Evolutionary conservation across 1,140 invertebrate genomes (phyloP).

Genomic region (Hylyphantes graminicola): DNA sequence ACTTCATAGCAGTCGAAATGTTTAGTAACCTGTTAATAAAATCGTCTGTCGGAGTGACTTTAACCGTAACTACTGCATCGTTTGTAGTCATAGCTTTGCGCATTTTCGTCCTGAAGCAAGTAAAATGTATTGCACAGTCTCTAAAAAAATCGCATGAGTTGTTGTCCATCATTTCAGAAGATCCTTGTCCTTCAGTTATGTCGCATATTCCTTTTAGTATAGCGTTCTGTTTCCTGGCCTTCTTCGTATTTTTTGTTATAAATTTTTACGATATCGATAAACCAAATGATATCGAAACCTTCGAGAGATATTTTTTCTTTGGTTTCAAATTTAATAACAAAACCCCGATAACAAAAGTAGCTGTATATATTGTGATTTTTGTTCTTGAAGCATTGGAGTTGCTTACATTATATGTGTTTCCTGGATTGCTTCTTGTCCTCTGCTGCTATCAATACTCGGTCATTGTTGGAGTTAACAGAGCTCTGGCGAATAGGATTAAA

Average conservation of each 20-base stretch:
- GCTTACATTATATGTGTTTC: slow-evolving; percentile 15
- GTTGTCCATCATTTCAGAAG: neutral
- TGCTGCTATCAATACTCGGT: slow-evolving; percentile 29
- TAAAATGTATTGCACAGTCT: neutral
- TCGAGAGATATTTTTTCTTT: slow-evolving; percentile 32
- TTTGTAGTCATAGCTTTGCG: neutral
- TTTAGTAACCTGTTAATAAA: neutral
- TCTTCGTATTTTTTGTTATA: neutral
- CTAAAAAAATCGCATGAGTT: slow-evolving; percentile 5
- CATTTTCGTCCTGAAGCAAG: neutral
- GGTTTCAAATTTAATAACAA: neutral
- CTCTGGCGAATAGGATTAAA: slow-evolving; percentile 14
- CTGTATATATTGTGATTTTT: neutral
- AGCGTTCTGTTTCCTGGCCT: neutral
- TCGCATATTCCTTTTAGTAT: neutral
- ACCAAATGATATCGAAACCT: neutral
- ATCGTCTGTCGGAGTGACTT: neutral
- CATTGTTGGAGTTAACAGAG: slow-evolving; percentile 14
- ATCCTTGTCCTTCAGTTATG: neutral
- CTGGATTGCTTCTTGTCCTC: slow-evolving; percentile 8
- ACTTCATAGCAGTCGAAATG: slow-evolving; percentile 2
- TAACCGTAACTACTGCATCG: slow-evolving; percentile 9
- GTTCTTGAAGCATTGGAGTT: slow-evolving; percentile 15
- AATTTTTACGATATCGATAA: neutral
- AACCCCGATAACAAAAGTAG: neutral